phyloP scores from a whole-genome alignment of 2,888 invertebrate genomes.

The Gortyna flavago region DNA sequence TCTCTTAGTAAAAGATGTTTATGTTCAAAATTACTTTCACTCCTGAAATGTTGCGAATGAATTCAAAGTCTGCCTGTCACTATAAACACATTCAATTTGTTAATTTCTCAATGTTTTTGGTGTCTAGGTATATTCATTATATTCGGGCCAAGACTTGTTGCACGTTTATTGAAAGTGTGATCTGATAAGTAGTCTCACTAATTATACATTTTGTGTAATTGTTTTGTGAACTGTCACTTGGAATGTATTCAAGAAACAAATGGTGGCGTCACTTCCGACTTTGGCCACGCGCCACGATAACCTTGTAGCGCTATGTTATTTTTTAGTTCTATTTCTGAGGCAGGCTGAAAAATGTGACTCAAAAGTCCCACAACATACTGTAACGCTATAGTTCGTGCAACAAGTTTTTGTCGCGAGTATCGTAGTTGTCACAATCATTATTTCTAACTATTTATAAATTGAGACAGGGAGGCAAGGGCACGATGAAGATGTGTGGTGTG shows the following conservation, averaged over 20 bases:
- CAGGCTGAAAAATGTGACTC: background rate
- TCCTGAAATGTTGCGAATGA: background rate
- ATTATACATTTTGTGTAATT: background rate
- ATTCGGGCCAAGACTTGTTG: constrained; percentile 7
- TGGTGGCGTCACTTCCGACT: background rate
- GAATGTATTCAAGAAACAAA: background rate
- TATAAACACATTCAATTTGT: background rate
- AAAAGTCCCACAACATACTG: background rate
- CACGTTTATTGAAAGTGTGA: background rate
- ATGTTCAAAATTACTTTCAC: background rate
- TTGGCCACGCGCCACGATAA: background rate
- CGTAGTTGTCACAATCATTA: background rate
- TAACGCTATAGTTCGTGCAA: background rate
- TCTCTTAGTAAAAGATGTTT: background rate
- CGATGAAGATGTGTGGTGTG: background rate
- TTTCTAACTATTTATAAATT: background rate
- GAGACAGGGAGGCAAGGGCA: background rate
- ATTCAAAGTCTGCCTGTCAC: background rate
- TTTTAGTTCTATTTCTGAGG: too few relatives aligned
- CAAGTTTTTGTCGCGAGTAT: background rate
- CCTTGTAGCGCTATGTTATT: background rate
- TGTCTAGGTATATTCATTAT: background rate
- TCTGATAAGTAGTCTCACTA: background rate
- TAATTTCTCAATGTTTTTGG: constrained; percentile 1
- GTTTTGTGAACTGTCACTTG: background rate